Evolutionary conservation across 2,113 vertebrate species (phyloP).

Genomic region (Nothoprocta pentlandii): DNA sequence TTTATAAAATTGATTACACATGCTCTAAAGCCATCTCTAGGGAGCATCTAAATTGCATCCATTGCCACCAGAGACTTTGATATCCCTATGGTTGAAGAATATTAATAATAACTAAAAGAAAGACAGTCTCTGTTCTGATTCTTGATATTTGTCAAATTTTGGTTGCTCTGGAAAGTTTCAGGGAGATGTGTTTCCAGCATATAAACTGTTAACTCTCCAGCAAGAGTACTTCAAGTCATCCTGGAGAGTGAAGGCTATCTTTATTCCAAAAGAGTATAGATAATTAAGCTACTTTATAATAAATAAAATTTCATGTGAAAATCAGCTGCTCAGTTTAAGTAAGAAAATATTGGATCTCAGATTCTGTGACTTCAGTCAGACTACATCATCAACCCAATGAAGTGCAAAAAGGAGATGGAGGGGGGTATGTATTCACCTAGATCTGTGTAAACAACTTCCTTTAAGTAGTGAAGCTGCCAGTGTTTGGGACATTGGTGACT

Average conservation of each 20-base stretch:
- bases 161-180: neutral
- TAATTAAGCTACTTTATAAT: neutral
- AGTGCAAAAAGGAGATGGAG: neutral
- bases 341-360: neutral
- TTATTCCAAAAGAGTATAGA: neutral
- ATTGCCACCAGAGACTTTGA: neutral
- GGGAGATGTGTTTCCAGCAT: neutral
- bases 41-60: slow-evolving; percentile 22
- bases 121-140: neutral
- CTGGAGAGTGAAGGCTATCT: neutral
- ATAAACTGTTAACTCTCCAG: no score
- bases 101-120: slow-evolving; percentile 23
- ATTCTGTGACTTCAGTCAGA: neutral
- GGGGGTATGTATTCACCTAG: neutral
- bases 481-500: no score
- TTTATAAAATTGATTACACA: slow-evolving; percentile 46
- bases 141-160: slow-evolving; percentile 13
- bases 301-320: neutral
- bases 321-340: neutral
- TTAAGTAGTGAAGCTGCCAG: neutral
- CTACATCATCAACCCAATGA: neutral
- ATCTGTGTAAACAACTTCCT: fast-evolving
- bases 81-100: neutral
- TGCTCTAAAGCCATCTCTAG: slow-evolving; percentile 34
- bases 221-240: no score